Evolutionary conservation across 2,888 invertebrate genomes (phyloP), one percentile per base, ranked within the genome.

Genomic region (Podabrus alpinus): DNA sequence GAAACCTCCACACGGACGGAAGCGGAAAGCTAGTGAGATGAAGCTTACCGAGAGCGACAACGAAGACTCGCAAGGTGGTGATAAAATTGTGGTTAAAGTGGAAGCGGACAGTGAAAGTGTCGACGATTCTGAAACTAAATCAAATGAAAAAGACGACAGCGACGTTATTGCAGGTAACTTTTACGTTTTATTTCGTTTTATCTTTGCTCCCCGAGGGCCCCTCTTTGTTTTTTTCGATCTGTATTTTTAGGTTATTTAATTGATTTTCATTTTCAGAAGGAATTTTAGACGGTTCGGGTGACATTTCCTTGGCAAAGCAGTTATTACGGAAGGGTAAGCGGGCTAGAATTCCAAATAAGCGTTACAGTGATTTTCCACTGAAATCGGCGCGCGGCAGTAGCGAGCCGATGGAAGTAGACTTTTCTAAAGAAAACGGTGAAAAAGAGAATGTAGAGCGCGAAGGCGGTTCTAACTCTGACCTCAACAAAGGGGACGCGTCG

Each of bases 331-430:
- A 88, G 82, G 88, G 88, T 7, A 88, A 87, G 81, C 80, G 88
- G 25, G 87, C 88, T 9, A 78, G 88, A 64, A 85, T 88, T 68
- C 88, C 88, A 15, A 88, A 88, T 78, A 88, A 87, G 81, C 81
- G 86, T 45, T 88, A 88, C 77, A 87, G 87, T 77, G 87, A 87
- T 77, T 86, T 87, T 66, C 74, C 79, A 19, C 71, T 79, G n/a
- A 79, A 78, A 74, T 61, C 77, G 17, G 15, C 59, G 1, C 76
- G 74, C 15, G 72, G 70, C 5, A 75, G 69, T 25, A 24, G 19
- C 9, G 77, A 74, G 3, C 24, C 67, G 1, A 74, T 59, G 59
- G 74, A 74, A 1, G 60, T 21, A 1, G 76, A 73, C 13, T 66
- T 29, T 16, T 64, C 59, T 0, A 29, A 75, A 67, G 84, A 84